Percentiles rank a stretch among this genome's conserved stretches.
Conservation (phyloP, 2,797 vertebrate species). For the Labroides dimidiatus region DNA sequence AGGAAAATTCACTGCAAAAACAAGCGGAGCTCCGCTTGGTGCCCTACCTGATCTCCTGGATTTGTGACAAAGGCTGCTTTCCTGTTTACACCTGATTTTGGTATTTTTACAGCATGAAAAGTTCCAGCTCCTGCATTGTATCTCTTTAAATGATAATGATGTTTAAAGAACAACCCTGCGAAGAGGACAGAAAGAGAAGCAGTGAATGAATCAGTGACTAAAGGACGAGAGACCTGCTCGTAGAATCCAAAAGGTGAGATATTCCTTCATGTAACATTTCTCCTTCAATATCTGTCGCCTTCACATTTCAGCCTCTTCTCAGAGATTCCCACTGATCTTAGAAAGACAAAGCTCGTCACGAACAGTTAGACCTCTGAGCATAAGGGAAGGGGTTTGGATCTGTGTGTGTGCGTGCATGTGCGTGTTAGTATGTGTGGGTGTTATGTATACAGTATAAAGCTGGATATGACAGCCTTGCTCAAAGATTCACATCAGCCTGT, state of each 20-base stretch:
- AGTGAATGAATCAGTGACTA: too few relatives aligned
- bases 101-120: too few relatives aligned
- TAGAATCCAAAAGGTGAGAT: background rate
- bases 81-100: too few relatives aligned
- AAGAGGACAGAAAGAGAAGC: too few relatives aligned
- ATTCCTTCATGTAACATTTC: background rate
- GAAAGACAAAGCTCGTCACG: background rate
- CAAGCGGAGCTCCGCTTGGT: too few relatives aligned
- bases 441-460: constrained; percentile 2
- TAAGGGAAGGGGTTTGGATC: too few relatives aligned
- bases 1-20: too few relatives aligned
- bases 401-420: background rate
- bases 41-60: too few relatives aligned
- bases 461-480: background rate
- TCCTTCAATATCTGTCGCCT: background rate
- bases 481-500: background rate
- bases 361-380: background rate
- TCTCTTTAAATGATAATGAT: too few relatives aligned
- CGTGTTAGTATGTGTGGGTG: background rate
- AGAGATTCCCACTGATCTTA: background rate
- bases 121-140: too few relatives aligned
- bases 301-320: background rate
- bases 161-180: too few relatives aligned
- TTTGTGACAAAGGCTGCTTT: too few relatives aligned
- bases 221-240: background rate